Conservation (phyloP, 1,140 invertebrate genomes). For the Drosophila truncata region DNA sequence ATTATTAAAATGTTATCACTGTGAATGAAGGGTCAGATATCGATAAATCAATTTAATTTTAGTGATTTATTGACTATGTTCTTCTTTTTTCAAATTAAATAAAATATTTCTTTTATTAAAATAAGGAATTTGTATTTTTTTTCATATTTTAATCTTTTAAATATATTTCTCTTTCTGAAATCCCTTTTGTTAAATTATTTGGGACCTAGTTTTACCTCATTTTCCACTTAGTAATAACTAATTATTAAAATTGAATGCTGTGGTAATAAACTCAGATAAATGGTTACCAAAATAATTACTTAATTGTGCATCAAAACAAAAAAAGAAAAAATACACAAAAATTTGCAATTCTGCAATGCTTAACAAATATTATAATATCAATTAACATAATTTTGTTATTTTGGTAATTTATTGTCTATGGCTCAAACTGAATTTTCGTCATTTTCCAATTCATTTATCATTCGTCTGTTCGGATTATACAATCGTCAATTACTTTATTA, state of each 20-base stretch:
- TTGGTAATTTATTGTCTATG: not conserved
- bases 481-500: conserved; percentile 48
- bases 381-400: conserved; percentile 5
- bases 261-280: conserved; percentile 4
- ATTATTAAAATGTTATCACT: conserved; percentile 28
- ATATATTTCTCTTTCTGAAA: not conserved
- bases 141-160: not conserved
- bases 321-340: not conserved
- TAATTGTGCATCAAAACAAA: conserved; percentile 1
- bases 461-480: conserved; percentile 21
- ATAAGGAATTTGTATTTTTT: too few species aligned
- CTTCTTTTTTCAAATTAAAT: too few species aligned
- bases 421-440: conserved; percentile 22
- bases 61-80: conserved; percentile 20
- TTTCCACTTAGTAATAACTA: not conserved
- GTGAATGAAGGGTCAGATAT: conserved; percentile 2
- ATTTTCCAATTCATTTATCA: conserved; percentile 40
- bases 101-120: too few species aligned
- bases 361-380: conserved; percentile 2
- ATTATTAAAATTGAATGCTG: not conserved
- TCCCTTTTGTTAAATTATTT: not conserved
- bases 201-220: not conserved
- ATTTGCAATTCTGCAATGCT: conserved; percentile 6
- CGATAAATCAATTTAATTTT: not conserved
- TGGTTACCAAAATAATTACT: conserved; percentile 7